Evolutionary conservation across 2,888 invertebrate genomes (phyloP), one percentile per base, ranked within the genome.

Genomic region (Rhamphomyia laevipes): DNA sequence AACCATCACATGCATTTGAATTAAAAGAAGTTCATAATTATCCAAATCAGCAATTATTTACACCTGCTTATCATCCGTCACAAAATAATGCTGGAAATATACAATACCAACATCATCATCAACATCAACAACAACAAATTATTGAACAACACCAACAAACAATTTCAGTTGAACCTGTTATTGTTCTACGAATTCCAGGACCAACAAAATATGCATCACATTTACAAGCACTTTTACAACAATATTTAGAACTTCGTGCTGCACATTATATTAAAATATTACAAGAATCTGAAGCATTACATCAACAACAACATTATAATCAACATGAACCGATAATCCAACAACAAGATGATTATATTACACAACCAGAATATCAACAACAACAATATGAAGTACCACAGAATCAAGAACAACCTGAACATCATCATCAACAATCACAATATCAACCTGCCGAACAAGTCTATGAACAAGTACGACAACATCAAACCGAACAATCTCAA

Each of bases 1-100:
- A 75, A 48, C 77, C 78, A 2, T 80, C 80, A 0, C 75, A 74
- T 57, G 77, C 79, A 0, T 70, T 64, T 53, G 70, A 70, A 49
- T 53, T 70, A 17, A 67, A 69, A 37, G 46, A 54, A 42, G 45
- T 30, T 3, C 27, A 52, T 45, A 49, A 45, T 12, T 48, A 53
- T 15, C 13, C 46, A 12, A 43, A 50, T 35, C 51, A 47, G 9
- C 49, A 45, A 43, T 31, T 47, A 27, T 18, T 21, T 47, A 23
- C 10, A 17, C 51, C 43, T 41, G 48, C 18, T 2, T 18, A 18
- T 15, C 40, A 40, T 21, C 11, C 10, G 3, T 11, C 11, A 40
- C 38, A 13, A 30, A 27, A 46, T 18, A 16, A 4, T 16, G 16
- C 1, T 17, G n/a, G 12, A 9, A n/a, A 12, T 15, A n/a, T 16